A percentile compares a stretch with the other conserved stretches of the same genome.
Evolutionary conservation across 1,140 invertebrate species (phyloP).

Genomic region (Pogonus chalceus): DNA sequence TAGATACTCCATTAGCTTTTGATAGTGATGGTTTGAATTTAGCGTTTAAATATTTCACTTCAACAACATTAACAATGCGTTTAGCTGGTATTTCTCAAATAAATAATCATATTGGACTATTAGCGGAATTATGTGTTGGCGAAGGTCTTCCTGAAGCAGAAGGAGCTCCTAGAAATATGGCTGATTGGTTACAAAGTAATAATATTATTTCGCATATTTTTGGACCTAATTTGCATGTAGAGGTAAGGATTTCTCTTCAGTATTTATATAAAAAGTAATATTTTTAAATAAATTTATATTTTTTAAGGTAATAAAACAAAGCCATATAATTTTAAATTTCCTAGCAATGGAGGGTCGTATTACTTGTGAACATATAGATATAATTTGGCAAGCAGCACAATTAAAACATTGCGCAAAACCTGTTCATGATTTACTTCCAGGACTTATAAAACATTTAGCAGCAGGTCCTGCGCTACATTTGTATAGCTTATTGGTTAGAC

Average conservation of each 20-base stretch:
- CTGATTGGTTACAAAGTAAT: conserved; percentile 80
- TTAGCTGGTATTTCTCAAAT: conserved; percentile 86
- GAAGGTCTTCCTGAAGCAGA: conserved; percentile 76
- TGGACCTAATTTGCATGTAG: conserved; percentile 91
- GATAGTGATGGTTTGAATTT: conserved; percentile 82
- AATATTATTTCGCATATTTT: conserved; percentile 92
- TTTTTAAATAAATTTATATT: neutral
- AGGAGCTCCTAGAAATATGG: conserved; percentile 70
- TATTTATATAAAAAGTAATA: neutral
- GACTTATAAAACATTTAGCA: conserved; percentile 82
- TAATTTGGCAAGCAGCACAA: conserved; percentile 88
- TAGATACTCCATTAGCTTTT: conserved; percentile 76
- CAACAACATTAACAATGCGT: conserved; percentile 84
- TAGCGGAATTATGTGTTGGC: conserved; percentile 81
- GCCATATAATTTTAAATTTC: conserved; percentile 86
- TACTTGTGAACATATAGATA: conserved; percentile 82
- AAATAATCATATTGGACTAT: conserved; percentile 83
- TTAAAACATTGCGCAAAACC: conserved; percentile 89
- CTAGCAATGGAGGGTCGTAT: conserved; percentile 84
- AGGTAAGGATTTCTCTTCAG: conserved; percentile 43
- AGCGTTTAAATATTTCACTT: conserved; percentile 91
- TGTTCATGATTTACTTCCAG: conserved; percentile 81
- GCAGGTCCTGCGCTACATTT: conserved; percentile 78
- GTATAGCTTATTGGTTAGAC: conserved; percentile 68
- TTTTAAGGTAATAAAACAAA: conserved; percentile 79